These are phyloP conservation scores for Rhorus exstirpatorius DNA, from an alignment of 2,888 invertebrate species.

Conservation along the genomic window DNA sequence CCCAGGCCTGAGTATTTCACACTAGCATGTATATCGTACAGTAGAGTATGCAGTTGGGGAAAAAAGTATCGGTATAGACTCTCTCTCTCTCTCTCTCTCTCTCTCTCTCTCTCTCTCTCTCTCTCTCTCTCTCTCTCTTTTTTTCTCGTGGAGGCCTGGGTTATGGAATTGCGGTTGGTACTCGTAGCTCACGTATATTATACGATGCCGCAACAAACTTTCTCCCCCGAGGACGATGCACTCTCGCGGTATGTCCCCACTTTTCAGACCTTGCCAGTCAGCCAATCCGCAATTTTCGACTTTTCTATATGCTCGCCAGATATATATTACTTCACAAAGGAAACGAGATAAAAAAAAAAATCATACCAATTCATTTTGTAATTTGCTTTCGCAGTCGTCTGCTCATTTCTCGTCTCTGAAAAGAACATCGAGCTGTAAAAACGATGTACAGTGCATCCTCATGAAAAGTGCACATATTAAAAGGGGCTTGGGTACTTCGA, in stretches of 20 bases:
- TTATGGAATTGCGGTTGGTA: conserved; percentile 65
- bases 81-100: no score
- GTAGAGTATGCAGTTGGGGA: neutral
- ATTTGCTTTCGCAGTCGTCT: conserved; percentile 1
- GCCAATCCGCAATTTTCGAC: conserved; percentile 40
- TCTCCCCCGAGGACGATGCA: conserved; percentile 85
- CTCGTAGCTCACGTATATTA: conserved; percentile 73
- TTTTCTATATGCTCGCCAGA: conserved; percentile 16
- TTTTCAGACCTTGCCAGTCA: conserved; percentile 62
- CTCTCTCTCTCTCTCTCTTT: no score
- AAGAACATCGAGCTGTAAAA: no score
- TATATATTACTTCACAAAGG: conserved; percentile 12
- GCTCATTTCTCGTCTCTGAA: conserved; percentile 9
- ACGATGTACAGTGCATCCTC: no score
- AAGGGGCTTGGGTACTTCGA: no score
- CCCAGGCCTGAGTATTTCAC: conserved; percentile 50
- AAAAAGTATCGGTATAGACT: conserved; percentile 60
- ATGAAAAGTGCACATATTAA: no score
- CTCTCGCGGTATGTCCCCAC: conserved; percentile 76
- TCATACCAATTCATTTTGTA: conserved; percentile 1
- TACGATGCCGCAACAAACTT: conserved; percentile 82
- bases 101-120: no score
- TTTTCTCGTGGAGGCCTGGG: conserved; percentile 69
- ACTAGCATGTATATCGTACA: no score
- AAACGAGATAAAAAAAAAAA: neutral